Conservation (phyloP, 2,888 invertebrate genomes). For the Creontiades dilutus region DNA sequence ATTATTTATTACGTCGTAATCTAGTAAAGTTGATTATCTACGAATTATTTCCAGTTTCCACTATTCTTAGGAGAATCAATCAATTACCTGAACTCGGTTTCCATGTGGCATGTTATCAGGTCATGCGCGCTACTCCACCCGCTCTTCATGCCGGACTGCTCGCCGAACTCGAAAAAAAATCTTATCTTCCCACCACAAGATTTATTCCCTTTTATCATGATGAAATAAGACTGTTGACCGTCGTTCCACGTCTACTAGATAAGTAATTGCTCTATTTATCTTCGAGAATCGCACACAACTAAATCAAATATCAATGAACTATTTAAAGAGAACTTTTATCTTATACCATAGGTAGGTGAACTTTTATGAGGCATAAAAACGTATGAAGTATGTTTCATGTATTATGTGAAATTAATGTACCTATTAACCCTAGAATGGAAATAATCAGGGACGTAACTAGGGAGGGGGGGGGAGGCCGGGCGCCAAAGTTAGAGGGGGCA, state of each 20-base stretch:
- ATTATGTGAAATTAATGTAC: too few species aligned
- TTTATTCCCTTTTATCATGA: slow-evolving; percentile 30
- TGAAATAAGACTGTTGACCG: slow-evolving; percentile 25
- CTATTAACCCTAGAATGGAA: too few species aligned
- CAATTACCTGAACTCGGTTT: background rate
- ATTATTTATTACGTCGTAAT: too few species aligned
- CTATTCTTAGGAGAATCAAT: background rate
- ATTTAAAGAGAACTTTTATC: too few species aligned
- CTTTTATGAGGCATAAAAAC: too few species aligned
- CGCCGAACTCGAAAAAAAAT: slow-evolving; percentile 34
- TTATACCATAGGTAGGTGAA: too few species aligned
- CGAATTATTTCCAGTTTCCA: too few species aligned
- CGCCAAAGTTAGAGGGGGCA: too few species aligned
- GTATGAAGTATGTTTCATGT: too few species aligned
- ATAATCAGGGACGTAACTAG: too few species aligned
- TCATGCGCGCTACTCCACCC: background rate
- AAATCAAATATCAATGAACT: background rate
- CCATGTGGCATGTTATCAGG: background rate
- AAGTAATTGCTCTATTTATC: slow-evolving; percentile 1
- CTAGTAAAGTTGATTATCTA: too few species aligned
- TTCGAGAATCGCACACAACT: background rate
- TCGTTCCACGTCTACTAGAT: background rate
- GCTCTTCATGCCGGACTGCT: slow-evolving; percentile 2
- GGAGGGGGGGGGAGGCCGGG: too few species aligned
- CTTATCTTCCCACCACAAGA: slow-evolving; percentile 14